phyloP scores from a whole-genome alignment of 2,113 vertebrate genomes.

The Ictidomys tridecemlineatus region DNA sequence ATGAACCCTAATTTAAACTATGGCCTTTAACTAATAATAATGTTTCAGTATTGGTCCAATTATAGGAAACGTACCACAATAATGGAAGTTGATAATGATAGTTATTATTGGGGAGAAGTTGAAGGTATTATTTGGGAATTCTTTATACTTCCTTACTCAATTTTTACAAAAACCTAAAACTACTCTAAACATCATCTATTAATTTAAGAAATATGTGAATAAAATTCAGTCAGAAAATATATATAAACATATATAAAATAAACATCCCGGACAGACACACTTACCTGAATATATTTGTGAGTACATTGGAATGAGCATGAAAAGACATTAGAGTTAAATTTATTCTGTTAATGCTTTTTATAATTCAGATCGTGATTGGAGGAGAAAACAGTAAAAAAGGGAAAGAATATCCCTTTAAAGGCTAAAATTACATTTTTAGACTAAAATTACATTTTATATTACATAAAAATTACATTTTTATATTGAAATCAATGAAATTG shows the following conservation, averaged over 20 bases:
- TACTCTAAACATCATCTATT: not conserved
- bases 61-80: not conserved
- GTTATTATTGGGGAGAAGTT: not conserved
- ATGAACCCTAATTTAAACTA: not conserved
- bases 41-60: not conserved
- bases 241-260: not conserved
- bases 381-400: not conserved
- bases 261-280: not conserved
- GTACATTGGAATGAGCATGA: not conserved
- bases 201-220: not conserved
- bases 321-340: not conserved
- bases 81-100: not conserved
- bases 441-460: not conserved
- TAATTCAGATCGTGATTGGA: not conserved
- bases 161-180: not conserved
- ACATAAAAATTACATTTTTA: not conserved
- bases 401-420: not conserved
- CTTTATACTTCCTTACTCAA: not conserved
- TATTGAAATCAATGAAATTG: not conserved
- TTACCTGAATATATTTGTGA: not conserved
- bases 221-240: not conserved
- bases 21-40: not conserved
- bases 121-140: not conserved
- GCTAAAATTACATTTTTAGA: not conserved
- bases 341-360: not conserved